Evolutionary conservation across 1,140 invertebrate species (phyloP).

Genomic region (Chionoecetes opilio): DNA sequence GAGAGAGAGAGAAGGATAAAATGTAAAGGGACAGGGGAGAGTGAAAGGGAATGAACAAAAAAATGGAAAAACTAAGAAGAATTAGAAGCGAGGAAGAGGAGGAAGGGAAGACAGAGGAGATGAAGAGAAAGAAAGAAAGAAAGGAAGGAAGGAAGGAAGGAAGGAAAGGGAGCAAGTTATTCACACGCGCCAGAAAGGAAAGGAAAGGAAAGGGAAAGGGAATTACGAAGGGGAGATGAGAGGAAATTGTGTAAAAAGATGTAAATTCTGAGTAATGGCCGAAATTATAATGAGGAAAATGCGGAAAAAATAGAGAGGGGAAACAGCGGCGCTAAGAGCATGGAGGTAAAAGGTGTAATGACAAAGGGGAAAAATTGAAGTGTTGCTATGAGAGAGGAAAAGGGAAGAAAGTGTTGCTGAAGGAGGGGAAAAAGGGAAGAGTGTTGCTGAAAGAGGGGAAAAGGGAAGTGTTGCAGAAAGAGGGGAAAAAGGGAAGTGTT

Average conservation of each 20-base stretch:
- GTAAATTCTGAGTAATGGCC: conserved; percentile 32
- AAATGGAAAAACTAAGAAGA: not conserved
- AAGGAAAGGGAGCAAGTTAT: conserved; percentile 32
- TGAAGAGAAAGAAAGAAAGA: not conserved
- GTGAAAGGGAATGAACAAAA: not conserved
- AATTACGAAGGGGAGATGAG: not conserved
- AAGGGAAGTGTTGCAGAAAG: too few species aligned
- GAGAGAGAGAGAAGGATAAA: not conserved
- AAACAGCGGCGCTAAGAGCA: not conserved
- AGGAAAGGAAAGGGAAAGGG: conserved; percentile 13
- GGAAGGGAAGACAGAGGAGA: not conserved
- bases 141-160: not conserved
- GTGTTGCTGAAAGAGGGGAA: too few species aligned
- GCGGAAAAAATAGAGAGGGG: not conserved
- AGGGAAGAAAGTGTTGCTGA: too few species aligned
- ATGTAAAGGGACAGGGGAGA: not conserved
- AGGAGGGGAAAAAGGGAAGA: not conserved
- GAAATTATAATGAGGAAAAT: not conserved
- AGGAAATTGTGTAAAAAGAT: conserved; percentile 4
- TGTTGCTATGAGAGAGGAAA: too few species aligned
- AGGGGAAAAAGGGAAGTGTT: too few species aligned
- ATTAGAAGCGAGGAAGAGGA: not conserved
- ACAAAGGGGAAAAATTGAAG: too few species aligned
- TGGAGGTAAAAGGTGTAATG: too few species aligned
- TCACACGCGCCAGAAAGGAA: not conserved